phyloP scores from a whole-genome alignment of 1,140 invertebrate species.

The Pantala flavescens region DNA sequence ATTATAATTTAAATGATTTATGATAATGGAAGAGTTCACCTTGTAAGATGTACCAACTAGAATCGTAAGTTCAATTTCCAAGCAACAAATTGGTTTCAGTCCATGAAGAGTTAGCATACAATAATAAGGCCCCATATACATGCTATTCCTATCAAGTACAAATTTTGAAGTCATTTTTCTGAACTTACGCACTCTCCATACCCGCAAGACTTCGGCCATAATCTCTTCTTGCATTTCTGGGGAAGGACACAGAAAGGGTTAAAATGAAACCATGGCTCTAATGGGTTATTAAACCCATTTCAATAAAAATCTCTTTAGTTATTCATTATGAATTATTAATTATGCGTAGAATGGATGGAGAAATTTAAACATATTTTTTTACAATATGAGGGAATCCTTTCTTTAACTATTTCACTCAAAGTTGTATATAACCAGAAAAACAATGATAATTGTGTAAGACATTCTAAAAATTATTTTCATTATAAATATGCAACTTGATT shows the following conservation, averaged over 20 bases:
- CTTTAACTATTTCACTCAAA: no score
- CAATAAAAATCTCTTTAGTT: no score
- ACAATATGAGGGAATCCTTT: no score
- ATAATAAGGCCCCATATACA: background rate
- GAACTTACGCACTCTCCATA: slow-evolving; percentile 8
- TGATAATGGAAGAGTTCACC: no score
- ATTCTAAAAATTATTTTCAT: no score
- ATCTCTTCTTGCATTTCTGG: slow-evolving; percentile 1
- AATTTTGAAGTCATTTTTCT: background rate
- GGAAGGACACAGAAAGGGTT: background rate
- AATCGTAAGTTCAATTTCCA: slow-evolving; percentile 15
- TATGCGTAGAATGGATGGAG: no score
- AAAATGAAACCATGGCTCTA: background rate
- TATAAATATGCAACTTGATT: no score
- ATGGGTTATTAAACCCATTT: background rate
- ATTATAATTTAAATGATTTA: no score
- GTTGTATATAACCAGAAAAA: no score
- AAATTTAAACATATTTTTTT: no score
- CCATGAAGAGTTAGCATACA: background rate
- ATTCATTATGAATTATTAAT: no score
- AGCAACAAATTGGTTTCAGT: slow-evolving; percentile 16
- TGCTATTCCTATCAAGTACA: background rate
- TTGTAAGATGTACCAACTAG: background rate
- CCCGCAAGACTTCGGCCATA: background rate
- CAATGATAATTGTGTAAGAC: no score